Base-by-base conservation (phyloP, 2,888 invertebrate species). In the Auanema freiburgensis region DNA sequence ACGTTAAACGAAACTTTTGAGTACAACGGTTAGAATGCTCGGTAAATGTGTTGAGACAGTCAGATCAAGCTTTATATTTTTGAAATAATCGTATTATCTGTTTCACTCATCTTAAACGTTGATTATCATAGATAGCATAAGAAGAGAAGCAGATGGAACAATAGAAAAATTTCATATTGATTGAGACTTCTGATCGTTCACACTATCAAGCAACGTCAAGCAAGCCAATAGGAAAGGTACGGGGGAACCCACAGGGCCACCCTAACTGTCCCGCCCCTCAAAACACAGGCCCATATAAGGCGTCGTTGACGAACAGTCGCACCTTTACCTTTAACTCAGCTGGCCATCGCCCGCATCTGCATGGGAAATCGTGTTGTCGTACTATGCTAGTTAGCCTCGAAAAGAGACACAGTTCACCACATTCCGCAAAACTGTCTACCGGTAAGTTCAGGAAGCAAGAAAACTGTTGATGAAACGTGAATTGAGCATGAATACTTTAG, bases 351-450 rank as follows among this genome's bases (percentile, higher is more conserved):
- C 60, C 60, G 41, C 55, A 42, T 40, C 55, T 60, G 60, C 60
- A 60, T 60, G 60, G 60, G 55, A 53, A 10, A 18, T 23, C 54
- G 55, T 40, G 46, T 33, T 33, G 33, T 23, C 55, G 55, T 60
- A 60, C 60, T 60, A 60, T 60, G 60, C 60, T 60, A 60, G 55
- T 54, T 54, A 54, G 60, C 60, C 60, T 54, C 43, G 41, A 60
- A 49, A 54, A 60, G 46, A 60, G 43, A 41, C 51, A 46, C 46
- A 46, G 21, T 21, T 46, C 46, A 46, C 21, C 46, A 18, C 46
- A 16, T 16, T 18, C 16, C 46, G 46, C 46, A 21, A 46, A 46
- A 16, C 24, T 57, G 57, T 24, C 25, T 58, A 21, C 58, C 50
- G 58, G 58, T 58, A 33, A 46, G 57, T 57, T 57, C 24, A 16